Evolutionary conservation across 2,113 vertebrate genomes (phyloP), one percentile per base, ranked within the genome.

Genomic region (Mobula hypostoma): DNA sequence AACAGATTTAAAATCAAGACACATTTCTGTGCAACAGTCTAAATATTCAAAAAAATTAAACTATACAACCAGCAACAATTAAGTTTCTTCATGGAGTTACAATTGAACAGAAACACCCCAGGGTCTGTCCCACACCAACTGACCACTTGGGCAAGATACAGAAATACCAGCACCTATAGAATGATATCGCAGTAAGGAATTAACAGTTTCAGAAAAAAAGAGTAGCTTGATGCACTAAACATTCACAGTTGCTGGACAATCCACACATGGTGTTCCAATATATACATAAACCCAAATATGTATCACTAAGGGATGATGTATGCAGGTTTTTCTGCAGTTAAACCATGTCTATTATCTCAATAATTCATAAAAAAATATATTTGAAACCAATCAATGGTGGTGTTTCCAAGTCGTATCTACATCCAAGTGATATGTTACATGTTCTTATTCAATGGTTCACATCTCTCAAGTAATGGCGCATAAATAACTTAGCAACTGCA

Each of bases 321-420:
- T 12, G 27, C 40, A 74, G 68, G 72, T 93, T 56, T 97, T 96
- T 96, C 96, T 96, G 95, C 95, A 95, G 96, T 95, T 96, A 97
- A 95, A 96, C 82, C 94, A 96, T 95, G 96, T 96, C 96, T 97
- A 96, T 95, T 95, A 96, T 95, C 95, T 95, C 94, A 70, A 36
- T 36, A 70, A 70, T 93, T 92, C 24, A 74, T 74, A 76, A 93
- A 93, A 93, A 90, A 90, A 74, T 21, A 72, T 24, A 56, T 93
- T 72, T 93, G 72, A 66, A 74, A 93, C 11, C 21, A 74, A 93
- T 40, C 36, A 36, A 48, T 27, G 32, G 27, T 66, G 61, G 58
- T 88, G 29, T 29, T 66, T 88, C 21, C 58, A n/a, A n/a, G 29
- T 90, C 61, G n/a, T n/a, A 19, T 90, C 85, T 76, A 32, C 70